Evolutionary conservation across 2,888 invertebrate species (phyloP).

Genomic region (Drosophila stalkeri): DNA sequence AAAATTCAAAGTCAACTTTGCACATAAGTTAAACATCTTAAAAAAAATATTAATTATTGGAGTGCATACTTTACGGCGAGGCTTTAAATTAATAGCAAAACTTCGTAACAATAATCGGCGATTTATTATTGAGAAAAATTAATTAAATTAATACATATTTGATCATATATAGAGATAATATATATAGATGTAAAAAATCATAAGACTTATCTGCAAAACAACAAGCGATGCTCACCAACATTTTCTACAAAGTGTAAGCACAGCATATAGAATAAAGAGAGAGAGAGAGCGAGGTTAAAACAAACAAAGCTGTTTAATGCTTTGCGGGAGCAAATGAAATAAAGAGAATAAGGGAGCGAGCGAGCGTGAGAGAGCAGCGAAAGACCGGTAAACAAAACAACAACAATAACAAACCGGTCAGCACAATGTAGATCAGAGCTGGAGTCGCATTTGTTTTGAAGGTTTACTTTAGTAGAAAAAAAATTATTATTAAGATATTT

Average conservation of each 20-base stretch:
- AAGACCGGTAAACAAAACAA: conserved; percentile 64
- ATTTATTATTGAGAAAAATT: too few species aligned
- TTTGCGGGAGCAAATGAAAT: conserved; percentile 4
- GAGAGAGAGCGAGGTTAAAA: conserved; percentile 12
- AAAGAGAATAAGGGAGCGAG: conserved; percentile 2
- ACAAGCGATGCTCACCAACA: conserved; percentile 1
- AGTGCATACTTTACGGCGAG: conserved; percentile 31
- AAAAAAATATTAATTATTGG: background rate
- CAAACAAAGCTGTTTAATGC: conserved; percentile 23
- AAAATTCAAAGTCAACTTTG: background rate
- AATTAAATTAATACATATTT: too few species aligned
- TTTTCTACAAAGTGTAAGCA: conserved; percentile 24
- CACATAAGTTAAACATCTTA: background rate
- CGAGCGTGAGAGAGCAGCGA: conserved; percentile 9
- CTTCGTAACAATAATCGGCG: background rate
- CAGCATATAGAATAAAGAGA: background rate
- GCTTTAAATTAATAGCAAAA: background rate
- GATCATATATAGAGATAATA: too few species aligned
- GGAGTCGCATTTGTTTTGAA: conserved; percentile 3
- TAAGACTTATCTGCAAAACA: too few species aligned
- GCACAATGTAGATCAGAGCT: conserved; percentile 12
- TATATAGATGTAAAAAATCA: background rate
- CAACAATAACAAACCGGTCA: conserved; percentile 59
- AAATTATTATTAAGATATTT: background rate
- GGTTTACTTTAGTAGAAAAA: background rate